Evolutionary conservation across 2,888 invertebrate genomes (phyloP), one percentile per base, ranked within the genome.

Genomic region (Alentia gelatinosa): DNA sequence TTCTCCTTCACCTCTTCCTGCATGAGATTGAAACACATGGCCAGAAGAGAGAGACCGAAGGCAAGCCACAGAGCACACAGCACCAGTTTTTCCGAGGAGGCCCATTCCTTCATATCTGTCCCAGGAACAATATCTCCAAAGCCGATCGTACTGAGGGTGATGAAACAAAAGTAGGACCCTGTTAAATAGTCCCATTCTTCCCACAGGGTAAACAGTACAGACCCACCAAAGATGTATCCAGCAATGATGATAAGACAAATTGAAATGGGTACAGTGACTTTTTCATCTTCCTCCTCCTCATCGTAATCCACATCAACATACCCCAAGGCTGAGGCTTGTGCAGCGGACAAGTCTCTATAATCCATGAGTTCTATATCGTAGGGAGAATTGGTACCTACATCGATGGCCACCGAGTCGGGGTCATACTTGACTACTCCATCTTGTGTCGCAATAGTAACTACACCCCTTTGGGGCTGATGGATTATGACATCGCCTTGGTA

Each of bases 141-240:
- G 9, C 96, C 96, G 30, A 96, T 96, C 37, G 96, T 96, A 90
- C 95, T 95, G 23, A 96, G 94, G 0, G 96, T 96, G 91, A 96
- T 95, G 93, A 96, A 96, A 91, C 96, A 96, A 94, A 96, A 96
- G 93, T 96, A 96, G 86, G 96, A 96, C 89, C 98, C 99, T 94
- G 99, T 98, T 92, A 99, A 97, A 95, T 98, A 97, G 94, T 98
- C 97, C 99, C 99, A 99, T 63, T 97, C 97, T 91, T 99, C 99
- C 98, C 99, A 99, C 95, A 97, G 97, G 1, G 98, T 97, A 96
- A 99, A 99, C 90, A 99, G 97, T 95, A 98, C 97, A 0, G 99
- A 98, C 30, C 99, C 99, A 91, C 98, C 98, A 94, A 98, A 97
- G 91, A 98, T 97, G 95, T 98, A 98, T 94, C 98, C 97, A 93